These are phyloP conservation scores for Sardinella longiceps DNA, from an alignment of 2,797 vertebrate genomes.

Conservation along the genomic window DNA sequence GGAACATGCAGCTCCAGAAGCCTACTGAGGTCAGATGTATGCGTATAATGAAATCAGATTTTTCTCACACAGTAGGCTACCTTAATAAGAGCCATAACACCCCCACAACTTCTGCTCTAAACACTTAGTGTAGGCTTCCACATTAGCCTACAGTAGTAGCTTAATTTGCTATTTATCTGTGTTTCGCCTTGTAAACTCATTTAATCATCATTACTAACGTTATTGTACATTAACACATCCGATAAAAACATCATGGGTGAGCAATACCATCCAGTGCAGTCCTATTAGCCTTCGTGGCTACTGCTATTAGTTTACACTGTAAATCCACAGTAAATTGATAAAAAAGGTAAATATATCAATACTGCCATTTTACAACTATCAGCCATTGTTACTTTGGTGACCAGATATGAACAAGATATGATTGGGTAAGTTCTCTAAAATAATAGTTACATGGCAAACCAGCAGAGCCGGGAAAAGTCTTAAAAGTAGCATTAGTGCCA, in stretches of 20 bases:
- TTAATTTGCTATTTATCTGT: not conserved
- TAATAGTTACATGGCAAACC: too few relatives aligned
- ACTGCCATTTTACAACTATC: too few relatives aligned
- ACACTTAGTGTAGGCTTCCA: constrained; percentile 5
- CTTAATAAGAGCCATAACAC: not conserved
- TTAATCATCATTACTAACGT: not conserved
- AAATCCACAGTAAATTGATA: too few relatives aligned
- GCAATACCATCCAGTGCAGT: not conserved
- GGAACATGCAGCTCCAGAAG: not conserved
- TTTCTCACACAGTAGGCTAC: not conserved
- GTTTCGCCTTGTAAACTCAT: not conserved
- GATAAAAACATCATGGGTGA: not conserved
- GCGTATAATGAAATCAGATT: constrained; percentile 17
- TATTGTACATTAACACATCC: not conserved
- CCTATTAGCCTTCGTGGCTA: not conserved
- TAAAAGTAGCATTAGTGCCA: too few relatives aligned
- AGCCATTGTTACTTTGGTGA: too few relatives aligned
- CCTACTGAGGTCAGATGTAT: not conserved
- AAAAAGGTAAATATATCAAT: too few relatives aligned
- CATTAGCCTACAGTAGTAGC: not conserved
- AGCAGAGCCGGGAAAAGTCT: too few relatives aligned
- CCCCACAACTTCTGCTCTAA: constrained; percentile 13
- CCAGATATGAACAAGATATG: too few relatives aligned
- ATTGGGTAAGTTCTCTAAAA: too few relatives aligned
- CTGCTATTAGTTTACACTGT: not conserved